Evolutionary conservation across 92 coral and sea anemone species (phyloP), one percentile per base, ranked within the genome.

Genomic region (Parazoanthus atlanticus): DNA sequence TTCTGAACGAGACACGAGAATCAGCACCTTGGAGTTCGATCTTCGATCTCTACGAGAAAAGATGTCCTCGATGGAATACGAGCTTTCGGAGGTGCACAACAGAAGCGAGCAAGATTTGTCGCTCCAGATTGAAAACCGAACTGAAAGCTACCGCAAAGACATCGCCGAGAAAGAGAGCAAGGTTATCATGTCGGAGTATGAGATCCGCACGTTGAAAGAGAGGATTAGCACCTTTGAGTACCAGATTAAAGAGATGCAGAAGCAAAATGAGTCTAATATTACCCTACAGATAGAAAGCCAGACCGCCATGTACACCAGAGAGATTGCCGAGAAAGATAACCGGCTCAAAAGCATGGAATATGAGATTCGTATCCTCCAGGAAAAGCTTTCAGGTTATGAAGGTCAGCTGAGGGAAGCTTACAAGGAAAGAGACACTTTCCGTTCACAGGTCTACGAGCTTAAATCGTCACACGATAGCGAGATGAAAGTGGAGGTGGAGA

Each of bases 91-190:
- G 49, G 38, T 82, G 8, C 86, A 82, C 76, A 82, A 41, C 77
- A 85, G 74, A n/a, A 85, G 86, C 47, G 92, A 85, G 12, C 89
- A 88, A 17, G 92, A 90, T 36, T 26, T 86, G 38, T 90, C 92
- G 3, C 67, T 86, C 43, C 92, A 90, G 89, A 41, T 90, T 16
- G 92, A 90, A 52, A 85, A 54, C 46, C 82, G 89, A 52, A 71
- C 88, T 21, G 92, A 86, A 79, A 81, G 40, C 73, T 90, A 74
- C 79, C 92, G 88, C 30, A 81, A 85, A 3, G 92, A 90, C 31
- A 72, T 90, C 26, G 70, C 85, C 2, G 92, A 85, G 69, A 79
- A 86, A 15, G 65, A 90, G 70, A 90, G 88, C 74, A 90, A 90
- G 72, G 83, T 90, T 70, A 49, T 88, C 29, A 86, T 56, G 84